These are phyloP conservation scores for Leptopilina myrica DNA, from an alignment of 2,888 invertebrate genomes.

Conservation along the genomic window DNA sequence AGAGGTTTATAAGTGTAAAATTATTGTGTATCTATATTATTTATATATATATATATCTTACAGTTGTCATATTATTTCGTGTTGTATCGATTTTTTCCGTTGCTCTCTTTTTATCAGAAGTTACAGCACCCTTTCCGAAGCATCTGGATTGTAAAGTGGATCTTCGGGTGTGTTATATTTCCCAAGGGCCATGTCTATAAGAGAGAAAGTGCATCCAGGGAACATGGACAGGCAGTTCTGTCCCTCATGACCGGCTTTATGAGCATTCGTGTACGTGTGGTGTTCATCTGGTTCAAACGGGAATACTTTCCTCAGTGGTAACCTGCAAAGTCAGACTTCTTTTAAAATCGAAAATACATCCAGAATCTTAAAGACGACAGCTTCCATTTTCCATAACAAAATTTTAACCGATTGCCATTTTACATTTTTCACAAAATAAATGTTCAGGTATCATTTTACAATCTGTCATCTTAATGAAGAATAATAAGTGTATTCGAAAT, in stretches of 20 bases:
- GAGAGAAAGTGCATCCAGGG: conserved; percentile 83
- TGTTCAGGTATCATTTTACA: too few species aligned
- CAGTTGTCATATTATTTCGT: conserved; percentile 63
- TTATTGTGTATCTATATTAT: neutral
- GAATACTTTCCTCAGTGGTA: conserved; percentile 82
- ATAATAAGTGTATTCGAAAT: too few species aligned
- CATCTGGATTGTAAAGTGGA: conserved; percentile 48
- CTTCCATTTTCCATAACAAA: neutral
- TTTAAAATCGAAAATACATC: neutral
- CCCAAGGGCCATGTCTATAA: conserved; percentile 85
- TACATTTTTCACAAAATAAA: neutral
- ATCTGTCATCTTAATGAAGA: too few species aligned
- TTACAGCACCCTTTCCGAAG: conserved; percentile 53
- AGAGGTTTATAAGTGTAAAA: conserved; percentile 25
- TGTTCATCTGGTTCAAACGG: conserved; percentile 83
- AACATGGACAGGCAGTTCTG: conserved; percentile 79
- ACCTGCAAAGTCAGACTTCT: conserved; percentile 76
- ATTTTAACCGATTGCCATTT: neutral
- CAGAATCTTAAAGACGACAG: neutral
- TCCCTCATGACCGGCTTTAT: conserved; percentile 77
- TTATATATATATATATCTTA: too few species aligned
- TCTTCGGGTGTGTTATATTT: conserved; percentile 65
- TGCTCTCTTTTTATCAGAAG: conserved; percentile 53
- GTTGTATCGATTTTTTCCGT: conserved; percentile 61
- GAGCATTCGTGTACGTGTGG: conserved; percentile 83